A percentile compares a stretch with the other conserved stretches of the same genome.
Evolutionary conservation across 2,797 vertebrate species (phyloP).

Genomic region (Cossypha heuglini): DNA sequence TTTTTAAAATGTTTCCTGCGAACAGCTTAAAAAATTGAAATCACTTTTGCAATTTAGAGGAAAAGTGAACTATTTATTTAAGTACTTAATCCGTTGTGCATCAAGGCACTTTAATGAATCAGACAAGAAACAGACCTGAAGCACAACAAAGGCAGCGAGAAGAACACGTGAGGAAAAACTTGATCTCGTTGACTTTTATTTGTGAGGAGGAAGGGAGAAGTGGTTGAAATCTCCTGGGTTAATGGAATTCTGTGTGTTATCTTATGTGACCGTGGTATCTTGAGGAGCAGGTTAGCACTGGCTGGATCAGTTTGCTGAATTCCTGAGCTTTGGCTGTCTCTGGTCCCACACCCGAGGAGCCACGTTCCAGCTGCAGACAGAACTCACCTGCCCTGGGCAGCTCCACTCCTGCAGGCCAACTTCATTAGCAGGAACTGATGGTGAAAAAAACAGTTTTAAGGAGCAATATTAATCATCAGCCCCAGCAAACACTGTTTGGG

Average conservation of each 20-base stretch:
- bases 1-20: neutral
- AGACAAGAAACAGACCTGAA: conserved; percentile 47
- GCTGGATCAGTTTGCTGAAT: conserved; percentile 18
- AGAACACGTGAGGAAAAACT: neutral
- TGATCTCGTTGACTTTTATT: conserved; percentile 40
- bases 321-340: conserved; percentile 19
- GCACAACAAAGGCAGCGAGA: neutral
- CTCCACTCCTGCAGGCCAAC: neutral
- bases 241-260: conserved; percentile 33
- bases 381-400: neutral
- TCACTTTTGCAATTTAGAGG: conserved; percentile 43
- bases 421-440: neutral
- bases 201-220: conserved; percentile 15
- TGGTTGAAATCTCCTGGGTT: conserved; percentile 7
- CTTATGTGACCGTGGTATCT: neutral
- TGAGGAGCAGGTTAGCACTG: conserved; percentile 41
- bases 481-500: neutral
- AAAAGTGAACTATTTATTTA: conserved; percentile 56
- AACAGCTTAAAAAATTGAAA: conserved; percentile 44
- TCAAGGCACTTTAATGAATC: conserved; percentile 53
- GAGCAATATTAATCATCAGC: neutral
- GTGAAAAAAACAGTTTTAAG: neutral
- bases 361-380: neutral
- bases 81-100: conserved; percentile 58
- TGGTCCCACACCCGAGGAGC: neutral